Evolutionary conservation across 2,113 vertebrate species (phyloP).

Genomic region (Microcebus lehilahytsara): DNA sequence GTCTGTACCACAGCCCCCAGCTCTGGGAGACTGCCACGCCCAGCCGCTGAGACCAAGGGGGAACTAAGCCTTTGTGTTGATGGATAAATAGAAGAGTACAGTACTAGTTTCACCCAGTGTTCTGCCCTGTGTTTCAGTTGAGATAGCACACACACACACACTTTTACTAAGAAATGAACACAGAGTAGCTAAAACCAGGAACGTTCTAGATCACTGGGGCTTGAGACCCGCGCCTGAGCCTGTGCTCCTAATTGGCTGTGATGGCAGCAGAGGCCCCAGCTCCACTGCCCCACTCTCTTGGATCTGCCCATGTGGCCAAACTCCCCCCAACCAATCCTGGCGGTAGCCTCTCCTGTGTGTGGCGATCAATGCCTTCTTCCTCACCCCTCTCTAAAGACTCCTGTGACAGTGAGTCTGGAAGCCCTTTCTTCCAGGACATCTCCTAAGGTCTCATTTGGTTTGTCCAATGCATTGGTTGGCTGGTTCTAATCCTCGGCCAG

Average conservation of each 20-base stretch:
- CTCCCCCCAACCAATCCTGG: background rate
- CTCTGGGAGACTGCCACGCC: background rate
- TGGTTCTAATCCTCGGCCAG: background rate
- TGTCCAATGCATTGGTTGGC: background rate
- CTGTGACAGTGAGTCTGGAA: background rate
- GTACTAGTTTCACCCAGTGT: background rate
- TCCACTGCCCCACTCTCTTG: background rate
- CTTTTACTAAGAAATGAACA: constrained; percentile 22
- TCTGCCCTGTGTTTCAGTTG: background rate
- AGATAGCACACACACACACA: background rate
- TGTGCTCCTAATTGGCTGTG: background rate
- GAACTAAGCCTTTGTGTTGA: background rate
- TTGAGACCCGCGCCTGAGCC: background rate
- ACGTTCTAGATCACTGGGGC: background rate
- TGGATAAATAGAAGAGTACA: background rate
- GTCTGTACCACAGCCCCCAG: background rate
- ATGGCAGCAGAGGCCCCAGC: background rate
- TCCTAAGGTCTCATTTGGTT: background rate
- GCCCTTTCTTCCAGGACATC: background rate
- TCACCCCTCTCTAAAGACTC: background rate
- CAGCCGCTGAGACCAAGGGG: background rate
- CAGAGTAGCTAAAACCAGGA: background rate
- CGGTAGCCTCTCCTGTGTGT: background rate
- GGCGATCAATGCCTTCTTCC: background rate
- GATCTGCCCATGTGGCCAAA: background rate